Evolutionary conservation across 2,797 vertebrate genomes (phyloP).

Genomic region (Morus bassanus): DNA sequence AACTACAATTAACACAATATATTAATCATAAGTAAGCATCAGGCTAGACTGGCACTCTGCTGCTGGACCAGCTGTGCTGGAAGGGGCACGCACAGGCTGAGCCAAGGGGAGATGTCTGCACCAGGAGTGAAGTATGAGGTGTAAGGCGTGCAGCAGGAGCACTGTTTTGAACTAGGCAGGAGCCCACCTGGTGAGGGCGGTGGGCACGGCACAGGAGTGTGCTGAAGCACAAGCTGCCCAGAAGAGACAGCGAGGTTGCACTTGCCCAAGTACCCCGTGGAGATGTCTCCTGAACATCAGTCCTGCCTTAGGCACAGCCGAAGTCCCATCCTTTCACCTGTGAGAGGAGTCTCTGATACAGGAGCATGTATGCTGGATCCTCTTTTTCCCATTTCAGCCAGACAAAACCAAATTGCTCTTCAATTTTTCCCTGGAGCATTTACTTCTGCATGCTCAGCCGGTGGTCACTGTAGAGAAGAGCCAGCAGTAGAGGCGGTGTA

Average conservation of each 20-base stretch:
- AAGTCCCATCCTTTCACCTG: neutral
- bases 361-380: neutral
- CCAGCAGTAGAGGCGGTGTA: neutral
- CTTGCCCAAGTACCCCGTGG: rapidly evolving
- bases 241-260: rapidly evolving
- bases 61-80: neutral
- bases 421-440: neutral
- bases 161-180: rapidly evolving
- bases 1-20: neutral
- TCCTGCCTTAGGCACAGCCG: neutral
- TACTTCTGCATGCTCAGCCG: neutral
- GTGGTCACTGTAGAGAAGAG: neutral
- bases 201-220: neutral
- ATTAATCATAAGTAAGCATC: neutral
- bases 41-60: rapidly evolving
- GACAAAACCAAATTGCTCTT: neutral
- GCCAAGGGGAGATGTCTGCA: neutral
- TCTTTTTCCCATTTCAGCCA: neutral
- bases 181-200: neutral
- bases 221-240: neutral
- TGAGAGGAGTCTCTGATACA: neutral
- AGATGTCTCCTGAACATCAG: neutral
- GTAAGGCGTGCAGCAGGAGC: neutral
- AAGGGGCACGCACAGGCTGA: neutral
- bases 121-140: neutral